Evolutionary conservation across 2,797 vertebrate species (phyloP).

Genomic region (Ispidina picta): DNA sequence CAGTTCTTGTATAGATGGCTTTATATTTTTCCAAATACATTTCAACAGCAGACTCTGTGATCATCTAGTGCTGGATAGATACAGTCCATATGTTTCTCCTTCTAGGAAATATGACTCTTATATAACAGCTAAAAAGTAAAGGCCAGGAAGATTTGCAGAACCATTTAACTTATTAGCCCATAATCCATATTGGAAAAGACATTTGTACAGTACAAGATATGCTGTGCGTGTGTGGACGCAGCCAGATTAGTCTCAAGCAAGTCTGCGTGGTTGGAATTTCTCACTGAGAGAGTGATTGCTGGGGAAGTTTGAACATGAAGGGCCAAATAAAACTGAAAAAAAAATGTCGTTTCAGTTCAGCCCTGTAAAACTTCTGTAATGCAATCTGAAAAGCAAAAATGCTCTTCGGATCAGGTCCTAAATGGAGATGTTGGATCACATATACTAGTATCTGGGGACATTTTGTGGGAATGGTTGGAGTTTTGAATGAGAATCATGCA

Average conservation of each 20-base stretch:
- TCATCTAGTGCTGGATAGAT: slow-evolving; percentile 21
- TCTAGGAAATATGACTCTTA: slow-evolving; percentile 52
- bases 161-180: slow-evolving; percentile 40
- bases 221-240: slow-evolving; percentile 62
- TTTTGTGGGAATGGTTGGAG: background rate
- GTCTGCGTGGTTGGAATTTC: slow-evolving; percentile 81
- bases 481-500: background rate
- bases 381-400: background rate
- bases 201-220: background rate
- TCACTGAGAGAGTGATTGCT: slow-evolving; percentile 62
- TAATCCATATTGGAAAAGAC: slow-evolving; percentile 45
- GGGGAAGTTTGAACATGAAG: background rate
- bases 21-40: background rate
- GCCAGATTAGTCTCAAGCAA: slow-evolving; percentile 84
- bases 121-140: slow-evolving; percentile 49
- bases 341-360: background rate
- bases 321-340: background rate
- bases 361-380: background rate
- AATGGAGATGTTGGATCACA: background rate
- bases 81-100: slow-evolving; percentile 48
- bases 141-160: slow-evolving; percentile 57
- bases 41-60: slow-evolving; percentile 26
- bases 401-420: background rate
- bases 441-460: background rate
- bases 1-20: background rate